A percentile compares a stretch with the other conserved stretches of the same genome.
Evolutionary conservation across 2,113 vertebrate species (phyloP).

Genomic region (Barbus barbus): DNA sequence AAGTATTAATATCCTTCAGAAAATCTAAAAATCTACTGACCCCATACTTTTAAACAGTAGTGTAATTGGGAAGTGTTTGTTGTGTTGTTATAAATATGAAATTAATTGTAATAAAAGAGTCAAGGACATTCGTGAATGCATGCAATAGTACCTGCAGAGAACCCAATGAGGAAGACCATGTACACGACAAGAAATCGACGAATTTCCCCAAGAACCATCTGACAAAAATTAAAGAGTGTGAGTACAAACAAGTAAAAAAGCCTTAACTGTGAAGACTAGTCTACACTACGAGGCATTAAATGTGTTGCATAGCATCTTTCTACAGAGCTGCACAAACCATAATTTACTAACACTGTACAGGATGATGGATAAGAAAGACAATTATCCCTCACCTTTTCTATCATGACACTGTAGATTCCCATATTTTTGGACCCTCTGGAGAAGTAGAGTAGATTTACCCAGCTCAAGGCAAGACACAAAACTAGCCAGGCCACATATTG

Average conservation of each 20-base stretch:
- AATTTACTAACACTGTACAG: not conserved
- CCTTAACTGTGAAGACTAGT: not conserved
- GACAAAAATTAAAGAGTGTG: slow-evolving; percentile 5
- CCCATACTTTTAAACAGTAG: not conserved
- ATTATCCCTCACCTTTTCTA: slow-evolving; percentile 83
- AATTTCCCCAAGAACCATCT: slow-evolving; percentile 93
- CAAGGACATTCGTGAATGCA: not conserved
- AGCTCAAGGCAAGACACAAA: slow-evolving; percentile 85
- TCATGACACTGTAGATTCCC: slow-evolving; percentile 96
- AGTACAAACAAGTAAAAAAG: not conserved
- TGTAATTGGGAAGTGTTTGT: not conserved
- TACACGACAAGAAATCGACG: slow-evolving; percentile 93
- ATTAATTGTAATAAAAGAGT: not conserved
- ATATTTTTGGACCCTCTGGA: slow-evolving; percentile 84
- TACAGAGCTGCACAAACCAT: not conserved
- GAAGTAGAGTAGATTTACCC: slow-evolving; percentile 91
- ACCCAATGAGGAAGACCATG: slow-evolving; percentile 91
- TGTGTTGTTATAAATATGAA: slow-evolving; percentile 3
- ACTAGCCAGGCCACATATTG: slow-evolving; percentile 85
- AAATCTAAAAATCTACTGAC: too few relatives aligned
- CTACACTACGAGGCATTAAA: not conserved
- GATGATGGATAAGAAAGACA: not conserved
- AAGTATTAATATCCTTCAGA: not conserved
- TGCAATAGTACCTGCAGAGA: slow-evolving; percentile 83
- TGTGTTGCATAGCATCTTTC: not conserved